A percentile compares a stretch with the other conserved stretches of the same genome.
Evolutionary conservation across 2,797 vertebrate genomes (phyloP).

Genomic region (Ibycter americanus): DNA sequence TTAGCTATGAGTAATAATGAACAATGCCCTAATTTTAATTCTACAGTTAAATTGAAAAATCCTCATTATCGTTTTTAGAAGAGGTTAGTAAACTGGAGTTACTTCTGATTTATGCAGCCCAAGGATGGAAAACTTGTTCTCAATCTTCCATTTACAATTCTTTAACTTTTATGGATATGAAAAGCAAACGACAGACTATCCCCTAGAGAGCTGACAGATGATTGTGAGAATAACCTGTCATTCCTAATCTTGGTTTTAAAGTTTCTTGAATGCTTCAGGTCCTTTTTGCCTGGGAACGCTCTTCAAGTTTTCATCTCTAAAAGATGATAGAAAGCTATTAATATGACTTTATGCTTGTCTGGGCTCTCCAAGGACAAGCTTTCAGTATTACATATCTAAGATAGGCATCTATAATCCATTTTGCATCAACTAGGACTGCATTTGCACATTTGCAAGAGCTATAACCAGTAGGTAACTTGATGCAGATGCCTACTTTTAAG

Average conservation of each 20-base stretch:
- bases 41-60: not conserved
- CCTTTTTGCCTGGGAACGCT: not conserved
- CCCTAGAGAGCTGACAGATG: not conserved
- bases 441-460: conserved; percentile 7
- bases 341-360: conserved; percentile 24
- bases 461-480: not conserved
- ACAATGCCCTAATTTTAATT: not conserved
- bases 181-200: not conserved
- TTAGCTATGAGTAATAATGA: not conserved
- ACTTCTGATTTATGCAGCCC: not conserved
- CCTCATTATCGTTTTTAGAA: not conserved
- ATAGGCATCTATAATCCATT: conserved; percentile 34
- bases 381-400: not conserved
- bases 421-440: not conserved
- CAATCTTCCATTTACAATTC: not conserved
- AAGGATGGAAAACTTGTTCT: not conserved
- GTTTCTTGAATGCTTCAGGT: not conserved
- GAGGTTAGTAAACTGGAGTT: not conserved
- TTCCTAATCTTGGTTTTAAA: conserved; percentile 40
- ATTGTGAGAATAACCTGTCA: conserved; percentile 52
- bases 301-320: conserved; percentile 8
- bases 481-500: not conserved
- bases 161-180: not conserved
- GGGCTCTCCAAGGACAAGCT: conserved; percentile 16
- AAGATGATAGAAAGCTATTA: conserved; percentile 50